phyloP scores from a whole-genome alignment of 1,140 invertebrate genomes.

The Acromyrmex charruanus region DNA sequence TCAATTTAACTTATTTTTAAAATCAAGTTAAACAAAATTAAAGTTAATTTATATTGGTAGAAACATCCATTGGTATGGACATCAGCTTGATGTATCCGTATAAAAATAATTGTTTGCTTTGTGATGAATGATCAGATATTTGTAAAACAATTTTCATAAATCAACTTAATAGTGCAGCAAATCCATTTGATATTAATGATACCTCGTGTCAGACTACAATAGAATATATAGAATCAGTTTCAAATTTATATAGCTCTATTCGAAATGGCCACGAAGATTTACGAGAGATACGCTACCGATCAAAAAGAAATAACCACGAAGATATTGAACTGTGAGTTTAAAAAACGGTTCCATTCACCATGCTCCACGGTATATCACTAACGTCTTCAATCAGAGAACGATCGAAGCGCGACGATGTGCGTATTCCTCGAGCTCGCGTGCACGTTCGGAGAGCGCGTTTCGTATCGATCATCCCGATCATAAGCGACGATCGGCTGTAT shows the following conservation, averaged over 20 bases:
- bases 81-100: too few relatives aligned
- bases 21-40: too few relatives aligned
- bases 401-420: constrained; percentile 46
- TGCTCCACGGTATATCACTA: constrained; percentile 21
- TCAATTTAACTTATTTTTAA: too few relatives aligned
- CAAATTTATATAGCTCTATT: constrained; percentile 16
- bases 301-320: background rate
- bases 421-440: constrained; percentile 3
- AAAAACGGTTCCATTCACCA: constrained; percentile 24
- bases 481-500: constrained; percentile 42
- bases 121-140: background rate
- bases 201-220: background rate
- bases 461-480: constrained; percentile 56
- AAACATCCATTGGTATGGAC: too few relatives aligned
- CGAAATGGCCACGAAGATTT: background rate
- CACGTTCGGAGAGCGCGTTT: constrained; percentile 31
- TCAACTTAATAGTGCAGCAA: background rate
- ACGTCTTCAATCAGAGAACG: constrained; percentile 41
- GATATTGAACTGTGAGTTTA: background rate
- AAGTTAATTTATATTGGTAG: too few relatives aligned
- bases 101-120: background rate
- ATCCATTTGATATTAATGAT: constrained; percentile 10
- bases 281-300: background rate
- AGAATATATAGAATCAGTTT: background rate
- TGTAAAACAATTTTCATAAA: background rate